phyloP scores from a whole-genome alignment of 2,113 vertebrate genomes.

The Castor canadensis region DNA sequence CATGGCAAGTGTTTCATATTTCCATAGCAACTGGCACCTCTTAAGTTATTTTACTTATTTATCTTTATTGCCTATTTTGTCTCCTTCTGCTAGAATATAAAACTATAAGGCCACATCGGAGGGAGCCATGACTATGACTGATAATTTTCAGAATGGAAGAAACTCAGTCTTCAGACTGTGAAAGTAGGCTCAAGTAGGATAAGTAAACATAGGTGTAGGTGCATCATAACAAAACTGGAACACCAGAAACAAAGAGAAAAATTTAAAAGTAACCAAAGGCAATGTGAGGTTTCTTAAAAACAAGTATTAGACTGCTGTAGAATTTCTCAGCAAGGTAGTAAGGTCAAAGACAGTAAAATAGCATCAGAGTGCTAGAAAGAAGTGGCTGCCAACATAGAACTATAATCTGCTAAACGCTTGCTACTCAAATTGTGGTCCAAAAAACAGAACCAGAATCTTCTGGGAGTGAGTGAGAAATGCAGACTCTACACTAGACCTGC shows the following conservation, averaged over 20 bases:
- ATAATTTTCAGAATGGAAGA: neutral
- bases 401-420: neutral
- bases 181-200: neutral
- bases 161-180: neutral
- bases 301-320: neutral
- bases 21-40: neutral
- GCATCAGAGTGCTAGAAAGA: neutral
- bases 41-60: neutral
- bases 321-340: neutral
- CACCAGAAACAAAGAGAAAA: neutral
- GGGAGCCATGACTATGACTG: neutral
- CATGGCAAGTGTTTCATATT: neutral
- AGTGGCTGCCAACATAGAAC: neutral
- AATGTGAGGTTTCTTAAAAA: neutral
- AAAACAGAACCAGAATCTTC: neutral
- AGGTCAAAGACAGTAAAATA: neutral
- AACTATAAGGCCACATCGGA: neutral
- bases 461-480: neutral
- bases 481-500: neutral
- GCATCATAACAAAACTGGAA: neutral
- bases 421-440: neutral
- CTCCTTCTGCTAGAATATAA: neutral
- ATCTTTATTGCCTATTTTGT: neutral
- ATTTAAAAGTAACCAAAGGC: neutral
- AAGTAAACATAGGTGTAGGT: neutral